A percentile compares a stretch with the other conserved stretches of the same genome.
phyloP scores from a whole-genome alignment of 2,797 vertebrate genomes.

The Enteromius afrohamiltoni region DNA sequence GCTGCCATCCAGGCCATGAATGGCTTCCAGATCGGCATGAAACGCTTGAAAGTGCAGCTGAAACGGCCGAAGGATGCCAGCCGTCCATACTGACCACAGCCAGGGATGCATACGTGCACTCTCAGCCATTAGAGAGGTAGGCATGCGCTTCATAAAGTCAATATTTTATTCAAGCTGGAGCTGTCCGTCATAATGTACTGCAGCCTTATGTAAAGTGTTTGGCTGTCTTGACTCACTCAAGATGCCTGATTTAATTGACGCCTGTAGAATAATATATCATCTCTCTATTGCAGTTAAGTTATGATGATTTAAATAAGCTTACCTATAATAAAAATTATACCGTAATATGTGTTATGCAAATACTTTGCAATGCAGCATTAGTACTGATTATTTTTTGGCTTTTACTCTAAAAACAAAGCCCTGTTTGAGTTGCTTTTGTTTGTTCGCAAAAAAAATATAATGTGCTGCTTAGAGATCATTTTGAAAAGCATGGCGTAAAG shows the following conservation, averaged over 20 bases:
- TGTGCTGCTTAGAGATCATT: background rate
- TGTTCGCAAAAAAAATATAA: too few species aligned
- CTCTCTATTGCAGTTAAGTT: too few species aligned
- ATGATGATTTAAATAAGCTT: background rate
- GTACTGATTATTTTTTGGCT: background rate
- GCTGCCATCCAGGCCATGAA: conserved; percentile 89
- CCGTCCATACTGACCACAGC: conserved; percentile 80
- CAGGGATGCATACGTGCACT: conserved; percentile 2
- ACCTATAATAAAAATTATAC: background rate
- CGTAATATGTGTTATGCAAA: background rate
- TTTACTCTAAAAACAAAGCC: background rate
- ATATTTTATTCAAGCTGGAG: background rate
- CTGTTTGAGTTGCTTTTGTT: background rate
- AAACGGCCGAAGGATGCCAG: conserved; percentile 86
- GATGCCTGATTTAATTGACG: background rate
- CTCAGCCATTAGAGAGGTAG: conserved; percentile 59
- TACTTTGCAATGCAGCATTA: background rate
- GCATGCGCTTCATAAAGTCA: background rate
- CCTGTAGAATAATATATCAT: background rate
- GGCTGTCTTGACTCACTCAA: background rate
- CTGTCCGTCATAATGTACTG: background rate
- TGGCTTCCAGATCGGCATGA: conserved; percentile 88
- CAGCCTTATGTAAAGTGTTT: background rate
- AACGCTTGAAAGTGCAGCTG: conserved; percentile 87
- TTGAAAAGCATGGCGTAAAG: background rate